These are phyloP conservation scores for Pyrochroa serraticornis DNA, from an alignment of 2,888 invertebrate genomes.

Conservation along the genomic window DNA sequence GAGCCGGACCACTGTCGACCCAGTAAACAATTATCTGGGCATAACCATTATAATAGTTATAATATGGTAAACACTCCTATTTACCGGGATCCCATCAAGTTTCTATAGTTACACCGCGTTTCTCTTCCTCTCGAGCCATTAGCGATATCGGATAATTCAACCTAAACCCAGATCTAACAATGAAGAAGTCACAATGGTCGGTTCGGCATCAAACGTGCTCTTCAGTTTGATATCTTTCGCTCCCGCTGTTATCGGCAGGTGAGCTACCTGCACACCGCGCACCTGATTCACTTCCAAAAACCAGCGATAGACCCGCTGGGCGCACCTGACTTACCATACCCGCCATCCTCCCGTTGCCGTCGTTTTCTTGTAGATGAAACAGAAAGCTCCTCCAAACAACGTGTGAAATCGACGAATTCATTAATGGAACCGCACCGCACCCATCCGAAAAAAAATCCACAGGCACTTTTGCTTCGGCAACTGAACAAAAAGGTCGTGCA, in stretches of 20 bases:
- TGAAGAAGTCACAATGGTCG: conserved; percentile 40
- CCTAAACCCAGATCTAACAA: conserved; percentile 37
- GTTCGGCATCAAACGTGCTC: conserved; percentile 35
- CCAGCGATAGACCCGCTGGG: conserved; percentile 30
- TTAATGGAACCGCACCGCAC: not conserved
- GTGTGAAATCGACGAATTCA: conserved; percentile 6
- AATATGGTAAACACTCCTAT: no score
- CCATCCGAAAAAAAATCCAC: not conserved
- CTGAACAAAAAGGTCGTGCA: conserved; percentile 28
- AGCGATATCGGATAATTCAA: conserved; percentile 22
- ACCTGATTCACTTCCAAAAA: conserved; percentile 19
- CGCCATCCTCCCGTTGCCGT: not conserved
- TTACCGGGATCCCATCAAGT: no score
- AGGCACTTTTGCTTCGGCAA: conserved; percentile 11
- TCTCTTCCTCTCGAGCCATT: not conserved
- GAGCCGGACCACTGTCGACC: not conserved
- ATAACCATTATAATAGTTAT: no score
- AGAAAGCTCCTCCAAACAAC: conserved; percentile 5
- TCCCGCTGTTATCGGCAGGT: conserved; percentile 47
- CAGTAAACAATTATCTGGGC: not conserved
- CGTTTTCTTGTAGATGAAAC: not conserved
- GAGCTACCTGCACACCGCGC: conserved; percentile 45
- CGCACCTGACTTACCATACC: conserved; percentile 39
- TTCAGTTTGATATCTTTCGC: conserved; percentile 30
- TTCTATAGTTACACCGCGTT: no score